Evolutionary conservation across 2,888 invertebrate genomes (phyloP), one percentile per base, ranked within the genome.

Genomic region (Dorcus parallelipipedus): DNA sequence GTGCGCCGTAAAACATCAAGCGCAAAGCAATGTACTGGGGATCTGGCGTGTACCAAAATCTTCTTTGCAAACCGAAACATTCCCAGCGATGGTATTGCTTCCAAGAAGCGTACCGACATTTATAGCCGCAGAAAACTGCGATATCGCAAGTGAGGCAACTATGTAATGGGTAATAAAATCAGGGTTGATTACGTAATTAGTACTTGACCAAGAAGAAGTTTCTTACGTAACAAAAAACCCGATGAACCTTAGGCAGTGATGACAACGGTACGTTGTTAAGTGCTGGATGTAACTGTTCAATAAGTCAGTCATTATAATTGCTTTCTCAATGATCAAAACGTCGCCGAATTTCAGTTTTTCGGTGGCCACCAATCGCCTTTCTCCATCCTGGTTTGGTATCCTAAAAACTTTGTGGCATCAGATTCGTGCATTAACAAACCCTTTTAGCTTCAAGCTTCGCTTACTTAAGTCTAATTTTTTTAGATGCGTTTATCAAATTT

Each of bases 61-160:
- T 68, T 52, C 69, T 63, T 47, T 71, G 70, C 1, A 70, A 53
- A 9, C 67, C 71, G 41, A 67, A 69, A 61, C 71, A 71, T 52
- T 71, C 71, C 59, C 65, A 71, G 42, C 49, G 57, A 53, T 71
- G 71, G 52, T 67, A 70, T 14, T 64, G 54, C 20, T 58, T 60
- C 53, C 64, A 64, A 5, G 69, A 63, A 4, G 33, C 43, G 26
- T 52, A 26, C 23, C 64, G 56, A 55, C 71, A 70, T 0, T 8
- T 41, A 52, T 60, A 58, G 26, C 67, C 58, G 60, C 71, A 71
- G 51, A 68, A 70, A 40, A 68, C 54, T 17, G 62, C 63, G 10
- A 71, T 54, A 42, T 69, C 68, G 58, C 71, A 71, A 38, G 58
- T 56, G 7, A 60, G 49, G 56, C 71, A 71, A 14, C 69, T 70